These are phyloP conservation scores for Sitta europaea DNA, from an alignment of 2,113 vertebrate genomes.

Conservation along the genomic window DNA sequence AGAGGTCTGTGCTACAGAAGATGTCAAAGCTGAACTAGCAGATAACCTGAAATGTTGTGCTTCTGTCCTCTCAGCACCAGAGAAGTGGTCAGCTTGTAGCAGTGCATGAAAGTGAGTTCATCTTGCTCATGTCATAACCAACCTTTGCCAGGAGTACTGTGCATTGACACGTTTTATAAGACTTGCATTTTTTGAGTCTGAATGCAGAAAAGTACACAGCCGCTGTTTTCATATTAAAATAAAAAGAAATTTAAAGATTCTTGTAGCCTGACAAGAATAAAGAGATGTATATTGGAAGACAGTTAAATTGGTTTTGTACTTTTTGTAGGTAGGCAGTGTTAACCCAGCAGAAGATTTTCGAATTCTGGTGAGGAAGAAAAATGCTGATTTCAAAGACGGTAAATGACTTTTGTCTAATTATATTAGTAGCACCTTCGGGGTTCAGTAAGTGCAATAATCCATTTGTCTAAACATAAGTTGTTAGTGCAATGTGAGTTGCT, in stretches of 20 bases:
- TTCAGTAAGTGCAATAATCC: neutral
- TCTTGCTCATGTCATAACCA: neutral
- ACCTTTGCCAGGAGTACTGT: neutral
- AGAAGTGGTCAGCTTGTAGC: neutral
- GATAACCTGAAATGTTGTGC: neutral
- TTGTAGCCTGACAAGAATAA: neutral
- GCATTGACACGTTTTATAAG: neutral
- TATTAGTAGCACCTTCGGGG: neutral
- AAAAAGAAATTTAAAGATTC: neutral
- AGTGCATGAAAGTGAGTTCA: neutral
- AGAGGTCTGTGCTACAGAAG: neutral
- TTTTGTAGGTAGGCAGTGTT: constrained; percentile 89
- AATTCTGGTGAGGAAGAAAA: constrained; percentile 81
- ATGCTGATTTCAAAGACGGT: constrained; percentile 84
- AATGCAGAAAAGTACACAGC: neutral
- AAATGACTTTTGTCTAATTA: constrained; percentile 32
- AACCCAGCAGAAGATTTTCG: constrained; percentile 86
- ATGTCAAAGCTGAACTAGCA: neutral
- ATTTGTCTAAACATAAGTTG: neutral
- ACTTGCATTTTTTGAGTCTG: neutral
- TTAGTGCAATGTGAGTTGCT: neutral
- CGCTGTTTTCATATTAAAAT: neutral
- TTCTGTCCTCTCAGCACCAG: neutral
- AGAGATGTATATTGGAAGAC: neutral
- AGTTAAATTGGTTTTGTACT: neutral